Conservation (phyloP, 2,113 vertebrate species). For the Pao palembangensis region DNA sequence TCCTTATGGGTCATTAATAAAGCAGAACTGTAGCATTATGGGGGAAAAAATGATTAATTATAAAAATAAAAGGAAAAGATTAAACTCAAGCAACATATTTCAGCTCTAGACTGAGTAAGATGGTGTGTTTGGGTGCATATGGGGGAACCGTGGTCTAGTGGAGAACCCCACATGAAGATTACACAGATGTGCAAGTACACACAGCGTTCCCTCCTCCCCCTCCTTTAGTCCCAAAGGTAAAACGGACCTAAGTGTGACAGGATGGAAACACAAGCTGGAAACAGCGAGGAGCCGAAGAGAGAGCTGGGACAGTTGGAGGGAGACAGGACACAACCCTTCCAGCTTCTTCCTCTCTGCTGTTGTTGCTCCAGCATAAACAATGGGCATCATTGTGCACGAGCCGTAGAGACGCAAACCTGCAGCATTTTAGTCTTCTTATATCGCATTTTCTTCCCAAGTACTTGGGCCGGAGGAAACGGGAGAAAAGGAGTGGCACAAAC, state of each 20-base stretch:
- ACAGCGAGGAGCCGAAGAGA: conserved; percentile 13
- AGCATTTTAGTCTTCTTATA: background rate
- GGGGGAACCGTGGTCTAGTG: background rate
- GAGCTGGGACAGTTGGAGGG: conserved; percentile 16
- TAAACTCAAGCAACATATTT: no score
- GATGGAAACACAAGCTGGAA: conserved; percentile 51
- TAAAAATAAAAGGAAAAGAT: no score
- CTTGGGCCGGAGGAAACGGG: conserved; percentile 9
- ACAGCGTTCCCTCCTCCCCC: conserved; percentile 16
- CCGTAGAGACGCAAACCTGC: background rate
- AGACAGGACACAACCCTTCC: conserved; percentile 20
- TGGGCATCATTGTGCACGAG: background rate
- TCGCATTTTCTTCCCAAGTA: conserved; percentile 25
- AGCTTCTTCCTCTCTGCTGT: conserved; percentile 15
- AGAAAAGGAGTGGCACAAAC: conserved; percentile 25
- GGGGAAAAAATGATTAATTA: no score
- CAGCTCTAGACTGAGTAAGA: background rate
- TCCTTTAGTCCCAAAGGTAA: conserved; percentile 42
- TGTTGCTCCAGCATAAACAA: conserved; percentile 15
- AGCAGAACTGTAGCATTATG: no score
- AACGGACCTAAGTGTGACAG: conserved; percentile 61
- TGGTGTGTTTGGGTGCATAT: background rate
- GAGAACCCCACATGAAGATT: conserved; percentile 5
- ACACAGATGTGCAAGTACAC: conserved; percentile 24
- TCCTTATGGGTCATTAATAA: no score